A percentile compares a stretch with the other conserved stretches of the same genome.
These are phyloP conservation scores for Schizopygopsis malacanthus DNA, from an alignment of 2,797 vertebrate genomes.

Conservation along the genomic window DNA sequence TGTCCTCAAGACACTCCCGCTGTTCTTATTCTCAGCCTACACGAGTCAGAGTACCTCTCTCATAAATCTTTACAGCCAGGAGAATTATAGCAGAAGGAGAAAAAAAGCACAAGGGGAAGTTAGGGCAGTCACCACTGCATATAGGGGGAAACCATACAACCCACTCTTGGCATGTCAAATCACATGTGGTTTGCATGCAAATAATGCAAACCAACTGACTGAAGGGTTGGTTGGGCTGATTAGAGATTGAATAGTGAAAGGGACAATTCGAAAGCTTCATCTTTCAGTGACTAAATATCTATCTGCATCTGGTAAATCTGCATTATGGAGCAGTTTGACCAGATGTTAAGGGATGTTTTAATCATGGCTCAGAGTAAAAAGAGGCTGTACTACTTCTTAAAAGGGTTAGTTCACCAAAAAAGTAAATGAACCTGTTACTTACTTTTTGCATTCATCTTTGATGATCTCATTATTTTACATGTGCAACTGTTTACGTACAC, in stretches of 20 bases:
- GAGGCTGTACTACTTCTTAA: not conserved
- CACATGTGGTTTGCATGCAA: conserved; percentile 67
- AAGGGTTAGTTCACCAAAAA: too few species aligned
- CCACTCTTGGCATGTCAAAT: conserved; percentile 70
- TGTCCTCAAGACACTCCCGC: conserved; percentile 59
- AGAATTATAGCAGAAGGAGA: conserved; percentile 59
- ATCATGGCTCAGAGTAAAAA: not conserved
- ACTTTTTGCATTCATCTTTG: not conserved
- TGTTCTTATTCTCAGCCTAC: conserved; percentile 57
- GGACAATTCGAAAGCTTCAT: conserved; percentile 22
- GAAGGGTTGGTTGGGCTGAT: conserved; percentile 45
- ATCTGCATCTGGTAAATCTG: conserved; percentile 27
- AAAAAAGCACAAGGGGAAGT: conserved; percentile 28
- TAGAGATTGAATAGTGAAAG: conserved; percentile 47
- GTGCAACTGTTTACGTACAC: not conserved
- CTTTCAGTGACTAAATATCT: conserved; percentile 39
- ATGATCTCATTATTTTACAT: not conserved
- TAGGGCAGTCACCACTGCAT: conserved; percentile 33
- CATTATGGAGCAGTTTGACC: not conserved
- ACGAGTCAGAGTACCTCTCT: conserved; percentile 58
- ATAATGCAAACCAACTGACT: conserved; percentile 71
- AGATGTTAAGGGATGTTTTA: conserved; percentile 4
- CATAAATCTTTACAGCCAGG: conserved; percentile 70
- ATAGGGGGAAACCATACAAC: conserved; percentile 61
- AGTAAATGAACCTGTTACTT: too few species aligned